Evolutionary conservation across 2,888 invertebrate genomes (phyloP), one percentile per base, ranked within the genome.

Genomic region (Cheilosia vulpina): DNA sequence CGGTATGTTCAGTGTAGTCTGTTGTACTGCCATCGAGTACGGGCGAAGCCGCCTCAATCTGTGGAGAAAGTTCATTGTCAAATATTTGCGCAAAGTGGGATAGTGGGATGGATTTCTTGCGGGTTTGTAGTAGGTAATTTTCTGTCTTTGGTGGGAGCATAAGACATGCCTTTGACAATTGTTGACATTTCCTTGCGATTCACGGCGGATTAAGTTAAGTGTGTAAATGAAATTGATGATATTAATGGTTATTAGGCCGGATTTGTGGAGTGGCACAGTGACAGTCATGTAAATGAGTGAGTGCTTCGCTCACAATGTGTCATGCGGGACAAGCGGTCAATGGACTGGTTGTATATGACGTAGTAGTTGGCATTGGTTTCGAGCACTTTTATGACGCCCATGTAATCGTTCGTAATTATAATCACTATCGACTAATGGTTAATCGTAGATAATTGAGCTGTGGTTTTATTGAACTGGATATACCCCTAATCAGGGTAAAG

Each of bases 191-290:
- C 52, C 63, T 79, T 50, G 24, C 50, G 50, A 65, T 75, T 69
- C 81, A 69, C 52, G 50, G 52, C 47, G 69, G 80, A 75, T 80
- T 80, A 53, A 24, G 75, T 63, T 66, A 31, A 80, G 79, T 65
- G 79, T 79, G 65, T 68, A 66, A 80, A 81, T 75, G 69, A 69
- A 81, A 81, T 69, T 81, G 68, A 69, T 69, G 75, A 81, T 50
- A 58, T 66, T 57, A 71, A 71, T 63, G 52, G 57, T 73, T 63
- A 69, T 75, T 81, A 69, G 81, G 58, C 38, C 52, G 68, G 62
- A 57, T 80, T 73, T 73, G 62, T 55, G 62, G 62, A 55, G 21
- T 75, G 63, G 45, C 52, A 57, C 57, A 69, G 63, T 57, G 63
- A 63, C 63, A 69, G 77, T 69, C 62, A 63, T 62, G 17, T 47